Conservation (phyloP, 2,113 vertebrate species). For the Hydrolagus affinis region DNA sequence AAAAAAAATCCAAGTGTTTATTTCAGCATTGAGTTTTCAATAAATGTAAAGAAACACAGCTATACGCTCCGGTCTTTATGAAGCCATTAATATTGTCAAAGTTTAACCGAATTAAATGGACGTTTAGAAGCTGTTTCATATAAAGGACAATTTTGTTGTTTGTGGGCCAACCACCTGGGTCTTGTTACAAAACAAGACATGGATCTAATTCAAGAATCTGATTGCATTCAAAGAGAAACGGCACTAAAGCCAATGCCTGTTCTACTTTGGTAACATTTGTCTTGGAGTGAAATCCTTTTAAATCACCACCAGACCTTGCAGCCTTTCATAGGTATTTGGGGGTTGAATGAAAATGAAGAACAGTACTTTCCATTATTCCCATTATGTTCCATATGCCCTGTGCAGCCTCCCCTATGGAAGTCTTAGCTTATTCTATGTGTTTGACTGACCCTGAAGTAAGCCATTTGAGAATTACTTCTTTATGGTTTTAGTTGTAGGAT, state of each 20-base stretch:
- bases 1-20: conserved; percentile 1
- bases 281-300: background rate
- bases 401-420: background rate
- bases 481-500: conserved; percentile 3
- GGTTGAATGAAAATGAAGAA: background rate
- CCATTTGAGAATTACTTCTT: background rate
- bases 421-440: background rate
- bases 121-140: background rate
- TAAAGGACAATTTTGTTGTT: background rate
- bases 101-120: background rate
- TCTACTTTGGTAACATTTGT: conserved; percentile 13
- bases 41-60: background rate
- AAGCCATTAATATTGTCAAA: background rate
- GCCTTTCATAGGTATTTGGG: background rate
- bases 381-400: background rate
- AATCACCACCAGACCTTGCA: background rate
- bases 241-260: background rate
- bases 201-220: background rate
- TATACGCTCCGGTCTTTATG: too few species aligned
- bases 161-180: background rate
- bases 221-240: conserved; percentile 2
- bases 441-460: background rate
- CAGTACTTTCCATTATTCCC: background rate
- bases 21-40: background rate
- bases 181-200: conserved; percentile 4